Base-by-base conservation (phyloP, 1,140 invertebrate species). In the Megalopta genalis region DNA sequence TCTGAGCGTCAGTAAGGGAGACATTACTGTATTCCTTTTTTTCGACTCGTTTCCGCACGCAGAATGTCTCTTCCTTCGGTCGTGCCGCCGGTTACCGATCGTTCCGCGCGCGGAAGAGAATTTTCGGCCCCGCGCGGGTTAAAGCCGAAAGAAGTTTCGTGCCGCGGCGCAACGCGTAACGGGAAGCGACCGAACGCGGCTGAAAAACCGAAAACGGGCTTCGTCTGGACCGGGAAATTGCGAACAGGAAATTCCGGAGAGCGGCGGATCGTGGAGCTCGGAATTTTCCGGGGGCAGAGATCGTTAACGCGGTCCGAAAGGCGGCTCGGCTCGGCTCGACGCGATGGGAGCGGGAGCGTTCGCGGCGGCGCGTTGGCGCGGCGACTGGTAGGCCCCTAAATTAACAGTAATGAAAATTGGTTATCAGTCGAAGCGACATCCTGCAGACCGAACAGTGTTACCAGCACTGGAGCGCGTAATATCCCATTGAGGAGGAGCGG, bases 401-500 rank as follows among this genome's bases (percentile, higher is more conserved):
- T 90, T 87, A 91, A 91, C 89, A 89, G 88, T 88, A 91, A 92
- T 92, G 90, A 92, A 90, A 92, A 90, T 92, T 90, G 90, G 89
- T 93, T 93, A 93, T 93, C 91, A 90, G 89, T 89, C 76, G 90
- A 84, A 88, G 86, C 85, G 89, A 74, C 84, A 82, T 86, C 81
- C 84, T 86, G 84, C 81, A 80, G 85, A 83, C 83, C 85, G 84
- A 87, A 89, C 85, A 88, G 85, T 89, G 86, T 89, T 88, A 88
- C 86, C 87, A 86, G 82, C 90, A 88, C 68, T 85, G 89, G 77
- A 90, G 88, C 90, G 89, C 86, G 87, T 91, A 92, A 91, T 91
- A 89, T 88, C 88, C 87, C 86, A 91, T 91, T 91, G 90, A 90
- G 71, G 87, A 80, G 54, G 82, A 75, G 73, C 78, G 76, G 80